Percentiles rank a stretch among this genome's conserved stretches.
phyloP scores from a whole-genome alignment of 64 coral and sea anemone species.

The Stichodactyla mertensii region DNA sequence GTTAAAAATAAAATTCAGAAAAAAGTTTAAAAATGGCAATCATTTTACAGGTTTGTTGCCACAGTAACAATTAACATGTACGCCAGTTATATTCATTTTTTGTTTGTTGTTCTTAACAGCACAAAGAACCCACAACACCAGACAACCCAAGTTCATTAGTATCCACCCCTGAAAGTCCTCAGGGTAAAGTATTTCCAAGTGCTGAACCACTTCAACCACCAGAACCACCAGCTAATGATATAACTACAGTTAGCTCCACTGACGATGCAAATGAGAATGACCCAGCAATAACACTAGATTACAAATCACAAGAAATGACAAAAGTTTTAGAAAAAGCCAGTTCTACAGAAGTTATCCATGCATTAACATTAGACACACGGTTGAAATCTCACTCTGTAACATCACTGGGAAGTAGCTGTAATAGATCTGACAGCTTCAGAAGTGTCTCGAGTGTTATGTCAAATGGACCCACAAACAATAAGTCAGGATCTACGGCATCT shows the following conservation, averaged over 20 bases:
- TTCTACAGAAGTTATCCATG: constrained; percentile 85
- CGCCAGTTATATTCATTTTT: background rate
- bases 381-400: constrained; percentile 66
- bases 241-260: background rate
- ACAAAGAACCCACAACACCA: constrained; percentile 15
- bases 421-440: constrained; percentile 67
- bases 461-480: constrained; percentile 63
- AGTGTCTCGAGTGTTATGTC: constrained; percentile 76
- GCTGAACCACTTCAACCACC: background rate
- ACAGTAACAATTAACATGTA: too few species aligned
- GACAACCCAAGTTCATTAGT: background rate
- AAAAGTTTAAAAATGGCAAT: too few species aligned
- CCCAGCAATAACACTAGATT: constrained; percentile 78
- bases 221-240: background rate
- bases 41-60: too few species aligned
- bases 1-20: too few species aligned
- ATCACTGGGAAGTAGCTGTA: constrained; percentile 60
- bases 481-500: constrained; percentile 75
- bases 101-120: constrained; percentile 7
- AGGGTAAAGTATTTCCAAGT: background rate
- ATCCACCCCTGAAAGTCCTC: background rate
- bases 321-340: constrained; percentile 83
- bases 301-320: constrained; percentile 88
- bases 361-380: constrained; percentile 71
- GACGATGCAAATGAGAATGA: background rate